Conservation (phyloP, 2,113 vertebrate species). For the Prionailurus viverrinus region DNA sequence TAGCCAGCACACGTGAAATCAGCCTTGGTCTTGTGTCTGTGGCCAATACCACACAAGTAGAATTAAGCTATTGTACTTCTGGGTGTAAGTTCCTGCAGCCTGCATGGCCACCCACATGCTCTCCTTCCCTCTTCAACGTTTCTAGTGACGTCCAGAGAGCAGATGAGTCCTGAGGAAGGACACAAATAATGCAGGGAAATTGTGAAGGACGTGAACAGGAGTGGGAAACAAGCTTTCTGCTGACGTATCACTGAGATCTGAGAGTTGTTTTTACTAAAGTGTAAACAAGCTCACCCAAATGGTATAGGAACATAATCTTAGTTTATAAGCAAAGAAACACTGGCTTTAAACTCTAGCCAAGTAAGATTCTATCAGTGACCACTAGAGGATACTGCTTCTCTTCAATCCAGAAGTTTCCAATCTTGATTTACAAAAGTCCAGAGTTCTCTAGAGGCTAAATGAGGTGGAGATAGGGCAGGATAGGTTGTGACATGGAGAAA, state of each 20-base stretch:
- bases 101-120: fast-evolving
- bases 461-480: fast-evolving
- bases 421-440: neutral
- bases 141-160: neutral
- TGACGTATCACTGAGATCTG: neutral
- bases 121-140: neutral
- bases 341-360: neutral
- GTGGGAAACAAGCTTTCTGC: neutral
- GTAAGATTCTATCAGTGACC: neutral
- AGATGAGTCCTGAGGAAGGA: neutral
- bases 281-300: neutral
- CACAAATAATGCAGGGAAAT: neutral
- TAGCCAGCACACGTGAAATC: neutral
- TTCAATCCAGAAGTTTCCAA: neutral
- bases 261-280: neutral
- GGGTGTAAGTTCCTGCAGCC: neutral
- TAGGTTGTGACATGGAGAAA: neutral
- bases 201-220: neutral
- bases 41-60: neutral
- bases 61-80: neutral
- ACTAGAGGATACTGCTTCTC: neutral
- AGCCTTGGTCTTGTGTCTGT: neutral
- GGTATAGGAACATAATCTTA: neutral
- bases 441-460: neutral
- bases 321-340: neutral